phyloP scores from a whole-genome alignment of 2,888 invertebrate species.

The Branchellion lobata region DNA sequence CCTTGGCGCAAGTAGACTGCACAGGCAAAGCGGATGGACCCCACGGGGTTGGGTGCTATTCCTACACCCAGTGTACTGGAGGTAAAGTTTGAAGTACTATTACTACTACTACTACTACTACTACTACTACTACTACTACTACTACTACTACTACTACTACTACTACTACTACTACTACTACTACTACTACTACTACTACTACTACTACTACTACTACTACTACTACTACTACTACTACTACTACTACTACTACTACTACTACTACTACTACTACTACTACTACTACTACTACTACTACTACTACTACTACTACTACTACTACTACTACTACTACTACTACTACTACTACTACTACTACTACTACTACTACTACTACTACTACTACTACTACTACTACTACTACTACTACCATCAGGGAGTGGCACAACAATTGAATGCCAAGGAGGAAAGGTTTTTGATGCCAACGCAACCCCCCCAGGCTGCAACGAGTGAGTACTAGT shows the following conservation, averaged over 20 bases:
- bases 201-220: constrained; percentile 25
- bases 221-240: constrained; percentile 33
- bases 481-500: no score
- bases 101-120: constrained; percentile 12
- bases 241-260: constrained; percentile 5
- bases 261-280: constrained; percentile 34
- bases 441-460: background rate
- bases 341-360: constrained; percentile 42
- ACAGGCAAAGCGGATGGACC: no score
- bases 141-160: background rate
- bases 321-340: constrained; percentile 41
- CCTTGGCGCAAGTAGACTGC: no score
- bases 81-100: no score
- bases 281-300: constrained; percentile 18
- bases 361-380: constrained; percentile 40
- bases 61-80: no score
- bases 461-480: background rate
- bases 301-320: constrained; percentile 15
- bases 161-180: constrained; percentile 7
- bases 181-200: constrained; percentile 25
- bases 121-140: constrained; percentile 15
- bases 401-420: background rate
- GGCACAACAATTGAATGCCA: background rate
- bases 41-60: no score
- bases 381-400: constrained; percentile 13